Evolutionary conservation across 2,888 invertebrate species (phyloP), one percentile per base, ranked within the genome.

Genomic region (Diabrotica balteata): DNA sequence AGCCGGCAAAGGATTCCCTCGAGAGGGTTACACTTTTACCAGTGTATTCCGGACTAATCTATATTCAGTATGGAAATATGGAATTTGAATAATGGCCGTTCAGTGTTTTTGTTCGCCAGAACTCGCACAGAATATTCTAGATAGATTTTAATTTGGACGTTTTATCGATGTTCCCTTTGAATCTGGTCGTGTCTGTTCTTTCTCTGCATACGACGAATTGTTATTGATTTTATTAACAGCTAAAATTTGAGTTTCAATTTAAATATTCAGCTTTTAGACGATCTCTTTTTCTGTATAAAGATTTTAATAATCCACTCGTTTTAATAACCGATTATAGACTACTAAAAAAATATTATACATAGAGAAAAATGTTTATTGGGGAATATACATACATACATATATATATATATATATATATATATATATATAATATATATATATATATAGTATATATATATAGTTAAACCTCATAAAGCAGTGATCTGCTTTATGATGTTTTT

Each of bases 11-110:
- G 17, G 22, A 22, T 50, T 54, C 62, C n/a, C 9, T 32, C 7
- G 59, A 11, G 47, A 54, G 43, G 11, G 9, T 57, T 11, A 11
- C 62, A 49, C 7, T 62, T 62, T 62, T 62, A 62, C 62, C 62
- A 62, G 62, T 62, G 62, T 62, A 62, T 55, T 42, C 7, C 43
- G 43, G n/a, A 10, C 62, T 62, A 62, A 62, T 62, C 62, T 62
- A 49, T 54, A 62, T 62, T 62, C 62, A 62, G 54, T 62, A 62
- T 62, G 62, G 62, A 62, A 62, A 62, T 62, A 54, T 62, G 54
- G 42, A 54, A 62, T 62, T 62, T 62, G 54, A 62, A 62, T 62
- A 62, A 62, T 62, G 62, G 62, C 42, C 62, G 62, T 55, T 62
- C 55, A 55, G 55, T 62, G 54, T 62, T 62, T 62, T 62, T 62